These are phyloP conservation scores for Aphodius sticticus DNA, from an alignment of 2,888 invertebrate genomes.

Conservation along the genomic window DNA sequence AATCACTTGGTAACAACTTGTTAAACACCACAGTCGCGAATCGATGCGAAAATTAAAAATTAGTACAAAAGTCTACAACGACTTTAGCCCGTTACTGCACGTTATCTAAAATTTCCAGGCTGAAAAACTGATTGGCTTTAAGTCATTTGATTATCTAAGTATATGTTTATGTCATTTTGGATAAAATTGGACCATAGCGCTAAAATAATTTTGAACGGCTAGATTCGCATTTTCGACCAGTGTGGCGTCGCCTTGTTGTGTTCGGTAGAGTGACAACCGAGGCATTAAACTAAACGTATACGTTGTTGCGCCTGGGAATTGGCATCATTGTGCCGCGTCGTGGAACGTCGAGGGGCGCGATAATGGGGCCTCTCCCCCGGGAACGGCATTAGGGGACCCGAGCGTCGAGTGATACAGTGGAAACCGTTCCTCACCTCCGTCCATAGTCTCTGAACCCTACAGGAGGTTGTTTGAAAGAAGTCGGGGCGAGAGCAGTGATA, in stretches of 20 bases:
- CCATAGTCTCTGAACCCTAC: constrained; percentile 6
- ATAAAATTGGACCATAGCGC: no score
- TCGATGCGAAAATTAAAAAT: no score
- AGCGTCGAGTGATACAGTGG: constrained; percentile 10
- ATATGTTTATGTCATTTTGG: no score
- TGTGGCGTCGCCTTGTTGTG: constrained; percentile 1
- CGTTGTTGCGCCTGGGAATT: constrained; percentile 58
- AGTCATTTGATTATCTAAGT: no score
- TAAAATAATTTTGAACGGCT: no score
- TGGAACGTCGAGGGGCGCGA: constrained; percentile 56
- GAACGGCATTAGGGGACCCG: constrained; percentile 42
- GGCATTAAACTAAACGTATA: constrained; percentile 59
- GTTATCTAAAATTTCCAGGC: no score
- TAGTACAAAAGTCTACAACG: no score
- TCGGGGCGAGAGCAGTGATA: constrained; percentile 16
- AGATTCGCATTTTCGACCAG: no score
- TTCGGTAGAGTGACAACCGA: constrained; percentile 54
- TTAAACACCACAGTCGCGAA: no score
- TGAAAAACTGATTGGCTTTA: no score
- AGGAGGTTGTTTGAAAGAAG: constrained; percentile 22
- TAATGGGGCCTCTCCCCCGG: constrained; percentile 59
- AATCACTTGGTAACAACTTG: no score
- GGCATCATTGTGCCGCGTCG: constrained; percentile 57
- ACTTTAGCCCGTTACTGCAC: no score
- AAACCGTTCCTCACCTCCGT: constrained; percentile 11